Percentiles rank a stretch among this genome's conserved stretches.
These are phyloP conservation scores for Scylla paramamosain DNA, from an alignment of 1,140 invertebrate species.

Conservation along the genomic window DNA sequence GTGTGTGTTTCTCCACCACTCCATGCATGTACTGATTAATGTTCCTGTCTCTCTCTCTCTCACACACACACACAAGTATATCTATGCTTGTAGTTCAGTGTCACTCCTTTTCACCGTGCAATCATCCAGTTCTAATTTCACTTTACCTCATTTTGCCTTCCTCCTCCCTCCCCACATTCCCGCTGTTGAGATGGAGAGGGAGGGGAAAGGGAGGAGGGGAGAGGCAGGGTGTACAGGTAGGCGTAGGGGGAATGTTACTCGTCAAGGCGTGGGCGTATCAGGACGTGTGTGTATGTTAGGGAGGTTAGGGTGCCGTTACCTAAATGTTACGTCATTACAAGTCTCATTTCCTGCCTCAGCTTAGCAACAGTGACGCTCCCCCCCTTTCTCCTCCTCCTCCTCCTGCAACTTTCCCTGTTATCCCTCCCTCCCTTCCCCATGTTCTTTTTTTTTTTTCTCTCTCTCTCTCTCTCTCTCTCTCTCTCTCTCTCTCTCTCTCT, in stretches of 20 bases:
- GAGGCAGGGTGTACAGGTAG: background rate
- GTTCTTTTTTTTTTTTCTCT: background rate
- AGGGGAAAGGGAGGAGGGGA: background rate
- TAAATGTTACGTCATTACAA: conserved; percentile 15
- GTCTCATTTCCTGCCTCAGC: background rate
- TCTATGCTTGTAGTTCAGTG: too few relatives aligned
- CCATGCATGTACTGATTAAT: background rate
- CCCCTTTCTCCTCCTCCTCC: background rate
- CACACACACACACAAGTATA: too few relatives aligned
- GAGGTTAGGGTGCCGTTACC: background rate
- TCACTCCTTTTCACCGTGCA: too few relatives aligned
- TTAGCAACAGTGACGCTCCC: background rate
- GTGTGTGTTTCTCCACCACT: background rate
- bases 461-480: background rate
- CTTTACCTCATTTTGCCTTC: background rate
- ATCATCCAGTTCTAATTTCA: background rate
- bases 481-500: background rate
- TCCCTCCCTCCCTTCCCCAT: background rate
- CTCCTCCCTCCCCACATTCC: background rate
- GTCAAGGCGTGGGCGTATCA: too few relatives aligned
- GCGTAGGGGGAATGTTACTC: background rate
- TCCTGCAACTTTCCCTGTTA: background rate
- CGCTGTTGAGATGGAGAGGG: background rate
- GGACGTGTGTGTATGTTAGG: background rate
- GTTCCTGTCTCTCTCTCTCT: too few relatives aligned